Conservation (phyloP, 2,797 vertebrate genomes). For the Oophaga sylvatica region DNA sequence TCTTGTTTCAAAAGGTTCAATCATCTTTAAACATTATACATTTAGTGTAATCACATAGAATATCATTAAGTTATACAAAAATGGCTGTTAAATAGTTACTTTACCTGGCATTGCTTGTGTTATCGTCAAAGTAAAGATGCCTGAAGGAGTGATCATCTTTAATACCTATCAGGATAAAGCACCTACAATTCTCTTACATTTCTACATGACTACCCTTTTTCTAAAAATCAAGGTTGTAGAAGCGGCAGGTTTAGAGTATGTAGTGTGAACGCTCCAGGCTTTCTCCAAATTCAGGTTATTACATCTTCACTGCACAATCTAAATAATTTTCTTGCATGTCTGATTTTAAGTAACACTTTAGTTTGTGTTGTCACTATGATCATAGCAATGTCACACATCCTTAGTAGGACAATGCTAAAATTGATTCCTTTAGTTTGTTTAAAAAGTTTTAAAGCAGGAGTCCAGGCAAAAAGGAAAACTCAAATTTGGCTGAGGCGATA, state of each 20-base stretch:
- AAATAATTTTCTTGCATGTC: constrained; percentile 34
- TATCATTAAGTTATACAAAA: no score
- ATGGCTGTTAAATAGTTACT: background rate
- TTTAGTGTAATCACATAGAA: no score
- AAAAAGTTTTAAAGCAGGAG: background rate
- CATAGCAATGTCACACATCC: constrained; percentile 32
- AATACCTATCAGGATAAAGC: constrained; percentile 13
- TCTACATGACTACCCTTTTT: constrained; percentile 16
- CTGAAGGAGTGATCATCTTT: constrained; percentile 33
- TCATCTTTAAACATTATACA: no score
- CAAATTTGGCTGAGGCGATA: no score
- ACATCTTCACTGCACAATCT: background rate
- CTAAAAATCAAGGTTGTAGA: background rate
- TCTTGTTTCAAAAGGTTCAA: no score
- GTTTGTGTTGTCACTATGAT: constrained; percentile 21
- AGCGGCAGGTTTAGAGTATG: background rate
- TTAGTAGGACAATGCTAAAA: background rate
- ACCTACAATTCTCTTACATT: background rate
- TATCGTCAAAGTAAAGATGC: background rate
- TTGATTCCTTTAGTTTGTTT: background rate
- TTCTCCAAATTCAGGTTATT: background rate
- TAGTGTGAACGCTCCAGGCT: background rate
- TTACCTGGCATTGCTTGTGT: background rate
- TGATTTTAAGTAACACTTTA: constrained; percentile 9
- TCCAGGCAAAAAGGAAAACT: background rate